Evolutionary conservation across 2,113 vertebrate species (phyloP), one percentile per base, ranked within the genome.

Genomic region (Cheirogaleus medius): DNA sequence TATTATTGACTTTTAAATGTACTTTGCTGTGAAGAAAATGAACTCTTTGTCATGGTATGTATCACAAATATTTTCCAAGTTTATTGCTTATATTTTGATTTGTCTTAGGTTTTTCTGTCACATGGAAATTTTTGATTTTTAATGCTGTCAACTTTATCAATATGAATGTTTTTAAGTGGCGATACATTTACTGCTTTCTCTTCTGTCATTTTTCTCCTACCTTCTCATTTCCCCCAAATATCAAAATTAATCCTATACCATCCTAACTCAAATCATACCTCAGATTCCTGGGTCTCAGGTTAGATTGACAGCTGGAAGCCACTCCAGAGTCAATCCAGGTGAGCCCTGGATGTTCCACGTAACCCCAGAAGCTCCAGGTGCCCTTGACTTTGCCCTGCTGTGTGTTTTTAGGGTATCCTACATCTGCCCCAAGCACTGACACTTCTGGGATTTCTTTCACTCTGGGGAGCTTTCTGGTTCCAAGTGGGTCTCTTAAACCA

Each of bases 151-250:
- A 52, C 42, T 54, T 85, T 34, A 71, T 32, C 47, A 64, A 34
- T 42, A 58, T 13, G 29, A 78, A 56, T 80, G 64, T 58, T 90
- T 71, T 80, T 64, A 90, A 86, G 73, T 47, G 21, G 73, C 37
- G 29, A 29, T 42, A 88, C 13, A 56, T 44, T 42, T 76, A 47
- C 37, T 58, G n/a, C 78, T 84, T 89, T 63, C 25, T 71, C 60
- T 96, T 94, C 77, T 21, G 78, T 86, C 56, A 23, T 95, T 87
- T 83, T 77, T 76, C 37, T 63, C 86, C n/a, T 80, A 86, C 49
- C 83, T 95, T 69, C 9, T 7, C 8, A 54, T 86, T 86, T 94
- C 47, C 25, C 42, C 52, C 25, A 85, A 82, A 60, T 17, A 68
- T 60, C 42, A 89, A 77, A 89, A 84, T 92, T 83, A 88, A 69